Evolutionary conservation across 2,113 vertebrate genomes (phyloP).

Genomic region (Cynocephalus volans): DNA sequence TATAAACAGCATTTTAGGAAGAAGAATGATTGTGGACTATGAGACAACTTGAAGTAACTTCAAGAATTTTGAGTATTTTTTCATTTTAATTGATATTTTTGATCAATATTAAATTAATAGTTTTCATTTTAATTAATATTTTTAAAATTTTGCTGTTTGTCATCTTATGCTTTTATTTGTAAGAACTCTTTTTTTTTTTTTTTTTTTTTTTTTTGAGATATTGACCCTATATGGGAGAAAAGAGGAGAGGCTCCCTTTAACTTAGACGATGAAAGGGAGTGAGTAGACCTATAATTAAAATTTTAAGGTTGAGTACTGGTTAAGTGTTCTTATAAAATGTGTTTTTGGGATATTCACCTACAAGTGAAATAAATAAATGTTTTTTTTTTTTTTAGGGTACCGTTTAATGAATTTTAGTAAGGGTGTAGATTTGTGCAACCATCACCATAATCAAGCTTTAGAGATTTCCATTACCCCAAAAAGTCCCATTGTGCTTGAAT

Average conservation of each 20-base stretch:
- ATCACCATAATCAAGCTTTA: too few species aligned
- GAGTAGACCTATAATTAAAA: conserved; percentile 23
- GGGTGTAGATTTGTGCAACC: too few species aligned
- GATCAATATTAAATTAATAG: too few species aligned
- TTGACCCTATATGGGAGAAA: not conserved
- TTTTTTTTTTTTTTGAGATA: conserved; percentile 35
- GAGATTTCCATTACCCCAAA: too few species aligned
- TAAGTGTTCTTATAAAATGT: conserved; percentile 39
- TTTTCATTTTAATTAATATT: too few species aligned
- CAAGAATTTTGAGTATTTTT: not conserved
- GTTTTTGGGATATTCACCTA: not conserved
- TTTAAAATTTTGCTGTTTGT: not conserved
- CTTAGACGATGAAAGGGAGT: conserved; percentile 34
- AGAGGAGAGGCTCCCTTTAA: not conserved
- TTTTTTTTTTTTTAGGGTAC: too few species aligned
- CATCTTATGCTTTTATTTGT: not conserved
- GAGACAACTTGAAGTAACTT: conserved; percentile 9
- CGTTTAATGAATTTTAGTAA: too few species aligned
- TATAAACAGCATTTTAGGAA: not conserved
- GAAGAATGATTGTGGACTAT: not conserved
- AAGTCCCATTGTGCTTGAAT: too few species aligned
- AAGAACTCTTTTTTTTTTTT: conserved; percentile 21
- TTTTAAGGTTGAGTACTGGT: not conserved
- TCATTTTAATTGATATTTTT: too few species aligned
- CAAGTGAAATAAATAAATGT: conserved; percentile 49